These are phyloP conservation scores for Acleris cristana DNA, from an alignment of 2,888 invertebrate genomes.

Conservation along the genomic window DNA sequence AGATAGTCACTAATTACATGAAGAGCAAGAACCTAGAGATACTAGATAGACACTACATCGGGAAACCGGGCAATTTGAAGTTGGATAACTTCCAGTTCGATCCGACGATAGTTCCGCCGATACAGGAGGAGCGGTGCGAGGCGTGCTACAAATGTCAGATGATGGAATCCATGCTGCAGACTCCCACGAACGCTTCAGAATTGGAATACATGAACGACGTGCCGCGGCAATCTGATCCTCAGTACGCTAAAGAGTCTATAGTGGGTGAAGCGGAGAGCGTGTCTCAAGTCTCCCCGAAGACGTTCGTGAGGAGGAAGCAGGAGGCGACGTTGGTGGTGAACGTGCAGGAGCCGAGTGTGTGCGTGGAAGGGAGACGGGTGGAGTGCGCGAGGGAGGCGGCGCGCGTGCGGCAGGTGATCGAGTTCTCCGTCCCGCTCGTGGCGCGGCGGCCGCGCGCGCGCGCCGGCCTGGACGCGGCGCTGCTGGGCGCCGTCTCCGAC, in stretches of 20 bases:
- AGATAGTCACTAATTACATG: conserved; percentile 90
- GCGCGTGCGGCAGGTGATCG: conserved; percentile 34
- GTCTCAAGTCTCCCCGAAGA: conserved; percentile 65
- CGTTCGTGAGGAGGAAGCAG: conserved; percentile 70
- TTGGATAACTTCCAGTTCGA: conserved; percentile 80
- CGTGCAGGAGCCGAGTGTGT: conserved; percentile 40
- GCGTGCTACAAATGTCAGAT: conserved; percentile 80
- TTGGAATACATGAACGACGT: conserved; percentile 82
- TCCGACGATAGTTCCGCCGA: conserved; percentile 73
- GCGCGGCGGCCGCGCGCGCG: conserved; percentile 41
- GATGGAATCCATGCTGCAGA: conserved; percentile 86
- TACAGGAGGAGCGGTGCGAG: conserved; percentile 79
- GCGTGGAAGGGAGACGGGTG: conserved; percentile 41
- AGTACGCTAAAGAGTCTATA: conserved; percentile 67
- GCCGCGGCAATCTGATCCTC: conserved; percentile 69
- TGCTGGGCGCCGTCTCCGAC: conserved; percentile 86
- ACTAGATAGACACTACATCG: conserved; percentile 83
- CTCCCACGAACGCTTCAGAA: conserved; percentile 91
- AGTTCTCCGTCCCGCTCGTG: conserved; percentile 67
- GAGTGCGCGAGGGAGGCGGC: conserved; percentile 44
- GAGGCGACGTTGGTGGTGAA: conserved; percentile 77
- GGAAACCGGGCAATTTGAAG: conserved; percentile 82
- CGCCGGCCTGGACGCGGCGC: conserved; percentile 83
- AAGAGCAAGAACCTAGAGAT: conserved; percentile 88
- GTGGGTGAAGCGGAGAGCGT: conserved; percentile 49